Base-by-base conservation (phyloP, 2,797 vertebrate genomes). In the Chloroceryle inda region DNA sequence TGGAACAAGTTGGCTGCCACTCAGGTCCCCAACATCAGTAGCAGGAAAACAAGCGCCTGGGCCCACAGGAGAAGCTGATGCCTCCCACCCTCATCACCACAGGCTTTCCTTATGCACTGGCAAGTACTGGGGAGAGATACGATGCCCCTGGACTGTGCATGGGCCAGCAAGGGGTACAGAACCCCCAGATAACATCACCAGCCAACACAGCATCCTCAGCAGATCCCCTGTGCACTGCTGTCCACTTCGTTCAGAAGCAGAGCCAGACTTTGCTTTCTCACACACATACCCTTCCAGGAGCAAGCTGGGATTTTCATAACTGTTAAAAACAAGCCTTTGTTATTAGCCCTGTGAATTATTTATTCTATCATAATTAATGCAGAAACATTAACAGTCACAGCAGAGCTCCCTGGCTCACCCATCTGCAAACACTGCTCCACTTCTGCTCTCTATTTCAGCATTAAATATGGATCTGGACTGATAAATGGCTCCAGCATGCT, bases 291-390 rank as follows among this genome's bases (percentile, higher is more conserved):
- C 53, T 50, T 40, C 53, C 7, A 52, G 61, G 37, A 79, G 50
- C 42, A 72, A 31, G 59, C 64, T 13, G 77, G 58, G 35, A 80
- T 90, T 93, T 95, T 82, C 76, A 77, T 18, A 62, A 11, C 69
- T 8, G 6, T 96, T 78, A 66, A 89, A 96, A 97, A 73, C 80
- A 67, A 75, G 69, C 22, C 59, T 94, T 91, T 67, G 45, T 94
- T 96, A 90, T 96, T 86, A 56, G 56, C 74, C 62, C 55, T 6
- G 72, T 96, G 94, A 93, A 91, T 96, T 94, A 95, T 95, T 96
- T 91, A 94, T 89, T 67, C 92, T 56, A 18, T 23, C 77, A 69
- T 80, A 79, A 95, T 93, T 94, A 97, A 95, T 92, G 92, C 88
- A 82, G 63, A 22, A 37, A 6, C 0, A 4, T 55, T 91, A 61